These are phyloP conservation scores for Cristatella mucedo DNA, from an alignment of 2,888 invertebrate genomes.

Conservation along the genomic window DNA sequence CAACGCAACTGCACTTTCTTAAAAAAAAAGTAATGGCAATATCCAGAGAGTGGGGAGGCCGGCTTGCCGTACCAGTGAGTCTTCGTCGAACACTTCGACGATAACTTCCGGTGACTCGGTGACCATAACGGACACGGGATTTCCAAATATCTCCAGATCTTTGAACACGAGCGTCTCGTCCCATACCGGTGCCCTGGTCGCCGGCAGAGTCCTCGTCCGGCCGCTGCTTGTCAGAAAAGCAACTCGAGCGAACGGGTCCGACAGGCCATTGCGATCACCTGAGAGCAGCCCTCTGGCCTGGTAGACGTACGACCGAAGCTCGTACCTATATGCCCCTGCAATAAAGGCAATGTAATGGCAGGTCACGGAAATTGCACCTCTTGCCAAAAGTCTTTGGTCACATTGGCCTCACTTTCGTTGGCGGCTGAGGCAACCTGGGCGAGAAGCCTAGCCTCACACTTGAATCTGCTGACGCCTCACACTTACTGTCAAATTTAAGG, in stretches of 20 bases:
- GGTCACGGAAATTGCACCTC: too few relatives aligned
- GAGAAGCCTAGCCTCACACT: too few relatives aligned
- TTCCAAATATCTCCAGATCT: conserved; percentile 35
- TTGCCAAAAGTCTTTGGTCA: too few relatives aligned
- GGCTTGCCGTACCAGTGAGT: too few relatives aligned
- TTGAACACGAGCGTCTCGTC: conserved; percentile 41
- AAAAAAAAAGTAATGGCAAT: too few relatives aligned
- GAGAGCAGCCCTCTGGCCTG: conserved; percentile 40
- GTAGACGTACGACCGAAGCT: conserved; percentile 39
- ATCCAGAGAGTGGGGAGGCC: too few relatives aligned
- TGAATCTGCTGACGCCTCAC: too few relatives aligned
- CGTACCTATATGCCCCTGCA: conserved; percentile 34
- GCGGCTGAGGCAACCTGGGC: too few relatives aligned
- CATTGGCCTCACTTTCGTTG: too few relatives aligned
- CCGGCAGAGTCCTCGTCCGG: conserved; percentile 33
- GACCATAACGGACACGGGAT: conserved; percentile 25
- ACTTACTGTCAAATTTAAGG: too few relatives aligned
- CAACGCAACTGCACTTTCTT: too few relatives aligned
- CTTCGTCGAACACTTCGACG: conserved; percentile 40
- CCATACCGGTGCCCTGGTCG: conserved; percentile 41
- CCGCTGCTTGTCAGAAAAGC: conserved; percentile 37
- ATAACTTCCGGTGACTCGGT: conserved; percentile 34
- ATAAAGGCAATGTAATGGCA: too few relatives aligned
- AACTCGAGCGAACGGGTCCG: conserved; percentile 40
- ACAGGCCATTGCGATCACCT: conserved; percentile 39